Base-by-base conservation (phyloP, 2,797 vertebrate species). In the Alfaro cultratus region DNA sequence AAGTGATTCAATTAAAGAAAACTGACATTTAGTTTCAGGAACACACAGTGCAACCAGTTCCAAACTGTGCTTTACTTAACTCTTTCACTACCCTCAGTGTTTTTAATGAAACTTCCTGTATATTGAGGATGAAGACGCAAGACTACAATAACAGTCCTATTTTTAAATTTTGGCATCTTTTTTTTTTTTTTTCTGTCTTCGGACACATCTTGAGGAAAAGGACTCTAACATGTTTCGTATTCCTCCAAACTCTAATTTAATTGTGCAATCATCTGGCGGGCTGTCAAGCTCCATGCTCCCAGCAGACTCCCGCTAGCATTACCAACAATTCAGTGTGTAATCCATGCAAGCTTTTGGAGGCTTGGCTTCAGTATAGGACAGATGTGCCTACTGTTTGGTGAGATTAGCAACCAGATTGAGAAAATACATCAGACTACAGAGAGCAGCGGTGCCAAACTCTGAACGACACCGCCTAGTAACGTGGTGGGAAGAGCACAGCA, bases 341-440 rank as follows among this genome's bases (percentile, higher is more conserved):
- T 94, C 94, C 91, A 85, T 67, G 83, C 87, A 83, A 46, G 90
- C 89, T 86, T 93, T 94, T 89, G 91, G 89, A 92, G 86, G 81
- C 86, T 90, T 88, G 92, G 91, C 88, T 84, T 83, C 77, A 80
- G 79, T 82, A 29, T 74, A 79, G 82, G 92, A 89, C 94, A 94
- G 94, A 93, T 93, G 93, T 80, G 47, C 80, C 84, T 10, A 74
- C 87, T 89, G 88, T 94, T 93, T 89, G 86, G 82, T 86, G 86
- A 93, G 93, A 94, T 94, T 95, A 94, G 81, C 76, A 79, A 92
- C 78, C 73, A 77, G 91, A 95, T 89, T 94, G 91, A 91, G 88
- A 91, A 93, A 92, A 90, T 78, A 89, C 89, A 90, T 90, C 85
- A 87, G 89, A 87, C 78, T 49, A 84, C 77, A 85, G 79, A 71